phyloP scores from a whole-genome alignment of 2,888 invertebrate genomes.

The Litoditis marina region DNA sequence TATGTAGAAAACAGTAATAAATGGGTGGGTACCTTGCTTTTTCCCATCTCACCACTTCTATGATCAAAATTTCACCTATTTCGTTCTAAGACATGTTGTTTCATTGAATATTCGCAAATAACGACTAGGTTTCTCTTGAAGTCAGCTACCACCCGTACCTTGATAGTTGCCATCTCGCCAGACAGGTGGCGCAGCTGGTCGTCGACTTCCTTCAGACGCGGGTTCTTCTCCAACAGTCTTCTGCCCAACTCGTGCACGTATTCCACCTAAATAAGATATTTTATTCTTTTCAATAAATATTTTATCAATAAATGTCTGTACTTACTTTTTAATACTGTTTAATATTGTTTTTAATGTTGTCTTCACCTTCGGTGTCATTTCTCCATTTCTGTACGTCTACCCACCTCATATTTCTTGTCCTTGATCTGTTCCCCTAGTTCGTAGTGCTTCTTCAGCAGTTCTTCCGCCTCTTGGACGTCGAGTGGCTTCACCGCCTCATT shows the following conservation, averaged over 20 bases:
- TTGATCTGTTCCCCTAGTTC: conserved; percentile 76
- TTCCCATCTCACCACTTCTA: conserved; percentile 13
- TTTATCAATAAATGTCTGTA: too few species aligned
- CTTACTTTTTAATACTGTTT: too few species aligned
- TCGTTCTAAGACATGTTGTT: too few species aligned
- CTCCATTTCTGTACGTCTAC: too few species aligned
- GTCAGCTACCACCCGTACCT: background rate
- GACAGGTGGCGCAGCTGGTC: conserved; percentile 30
- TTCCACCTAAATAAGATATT: conserved; percentile 66
- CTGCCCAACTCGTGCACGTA: conserved; percentile 75
- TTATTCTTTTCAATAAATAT: conserved; percentile 1
- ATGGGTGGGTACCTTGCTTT: conserved; percentile 33
- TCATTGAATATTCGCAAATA: too few species aligned
- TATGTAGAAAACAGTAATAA: conserved; percentile 70
- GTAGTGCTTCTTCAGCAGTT: conserved; percentile 81
- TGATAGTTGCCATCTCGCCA: conserved; percentile 27
- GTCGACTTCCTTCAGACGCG: conserved; percentile 46
- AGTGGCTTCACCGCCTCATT: conserved; percentile 37
- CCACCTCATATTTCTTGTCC: conserved; percentile 53
- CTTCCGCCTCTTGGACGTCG: conserved; percentile 83
- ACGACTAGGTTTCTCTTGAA: too few species aligned
- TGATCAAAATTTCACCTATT: too few species aligned
- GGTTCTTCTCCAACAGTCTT: conserved; percentile 70
- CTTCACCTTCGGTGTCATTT: too few species aligned
- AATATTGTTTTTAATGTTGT: too few species aligned